Evolutionary conservation across 2,888 invertebrate species (phyloP).

Genomic region (Xestia rhomboidea): DNA sequence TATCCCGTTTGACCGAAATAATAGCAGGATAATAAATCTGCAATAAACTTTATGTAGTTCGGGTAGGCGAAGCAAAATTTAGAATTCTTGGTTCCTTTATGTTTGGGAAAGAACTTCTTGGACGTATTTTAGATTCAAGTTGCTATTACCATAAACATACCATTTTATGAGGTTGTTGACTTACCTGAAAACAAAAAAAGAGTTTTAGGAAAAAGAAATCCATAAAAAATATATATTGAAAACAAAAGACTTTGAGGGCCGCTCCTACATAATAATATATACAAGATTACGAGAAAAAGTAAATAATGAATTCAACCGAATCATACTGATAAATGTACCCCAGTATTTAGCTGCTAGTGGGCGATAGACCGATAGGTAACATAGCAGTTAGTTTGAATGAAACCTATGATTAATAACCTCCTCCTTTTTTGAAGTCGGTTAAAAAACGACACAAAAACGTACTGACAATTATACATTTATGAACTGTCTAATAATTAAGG

Average conservation of each 20-base stretch:
- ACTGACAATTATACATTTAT: slow-evolving; percentile 30
- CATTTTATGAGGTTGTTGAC: slow-evolving; percentile 24
- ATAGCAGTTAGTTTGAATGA: slow-evolving; percentile 3
- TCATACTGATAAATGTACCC: not conserved
- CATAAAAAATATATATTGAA: no score
- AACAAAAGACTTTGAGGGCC: no score
- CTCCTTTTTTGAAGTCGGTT: no score
- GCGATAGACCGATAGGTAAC: slow-evolving; percentile 1
- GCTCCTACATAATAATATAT: no score
- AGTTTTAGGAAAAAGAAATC: not conserved
- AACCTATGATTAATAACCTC: slow-evolving; percentile 33
- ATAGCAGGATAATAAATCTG: slow-evolving; percentile 26
- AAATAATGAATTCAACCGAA: not conserved
- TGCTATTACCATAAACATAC: slow-evolving; percentile 18
- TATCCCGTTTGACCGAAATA: slow-evolving; percentile 6
- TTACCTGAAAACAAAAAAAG: slow-evolving; percentile 54
- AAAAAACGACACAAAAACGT: no score
- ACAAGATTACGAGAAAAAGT: no score
- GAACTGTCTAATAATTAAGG: slow-evolving; percentile 24
- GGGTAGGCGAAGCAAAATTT: not conserved
- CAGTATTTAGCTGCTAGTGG: not conserved
- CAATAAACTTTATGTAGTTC: slow-evolving; percentile 26
- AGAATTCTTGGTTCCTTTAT: not conserved
- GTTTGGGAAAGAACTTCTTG: not conserved
- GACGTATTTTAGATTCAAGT: not conserved